These are phyloP conservation scores for Melipona bicolor DNA, from an alignment of 2,888 invertebrate genomes.

Conservation along the genomic window DNA sequence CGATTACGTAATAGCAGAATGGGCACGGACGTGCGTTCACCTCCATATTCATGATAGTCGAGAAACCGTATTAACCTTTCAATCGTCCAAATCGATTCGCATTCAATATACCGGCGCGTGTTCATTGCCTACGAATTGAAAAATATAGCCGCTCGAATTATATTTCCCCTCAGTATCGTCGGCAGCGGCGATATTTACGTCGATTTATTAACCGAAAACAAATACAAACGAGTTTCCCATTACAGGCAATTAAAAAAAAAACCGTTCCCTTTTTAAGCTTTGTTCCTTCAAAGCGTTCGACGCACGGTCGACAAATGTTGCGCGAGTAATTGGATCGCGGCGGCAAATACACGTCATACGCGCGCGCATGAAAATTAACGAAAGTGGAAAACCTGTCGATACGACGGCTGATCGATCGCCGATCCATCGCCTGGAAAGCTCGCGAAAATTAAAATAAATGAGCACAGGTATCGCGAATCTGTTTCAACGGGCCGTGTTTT, in stretches of 20 bases:
- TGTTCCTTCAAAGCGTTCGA: neutral
- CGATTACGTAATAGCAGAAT: neutral
- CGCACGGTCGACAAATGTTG: neutral
- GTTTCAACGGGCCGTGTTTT: constrained; percentile 27
- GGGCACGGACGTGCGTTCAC: neutral
- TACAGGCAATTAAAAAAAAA: constrained; percentile 29
- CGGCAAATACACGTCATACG: neutral
- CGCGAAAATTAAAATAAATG: constrained; percentile 46
- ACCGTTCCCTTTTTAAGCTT: constrained; percentile 2
- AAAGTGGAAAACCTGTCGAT: constrained; percentile 3
- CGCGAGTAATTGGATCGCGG: constrained; percentile 4
- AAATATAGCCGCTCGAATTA: neutral
- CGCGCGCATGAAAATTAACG: constrained; percentile 24
- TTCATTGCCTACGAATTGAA: neutral
- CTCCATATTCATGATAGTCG: neutral
- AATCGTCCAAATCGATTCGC: neutral
- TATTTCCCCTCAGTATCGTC: neutral
- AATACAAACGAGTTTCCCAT: neutral
- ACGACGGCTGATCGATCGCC: neutral
- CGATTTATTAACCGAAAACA: neutral
- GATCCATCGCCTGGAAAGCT: neutral
- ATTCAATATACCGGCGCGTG: neutral
- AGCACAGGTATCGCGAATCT: constrained; percentile 33
- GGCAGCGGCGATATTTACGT: neutral
- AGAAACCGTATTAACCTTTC: constrained; percentile 15